A percentile compares a stretch with the other conserved stretches of the same genome.
Conservation (phyloP, 2,888 invertebrate species). For the Tetranychus truncatus region DNA sequence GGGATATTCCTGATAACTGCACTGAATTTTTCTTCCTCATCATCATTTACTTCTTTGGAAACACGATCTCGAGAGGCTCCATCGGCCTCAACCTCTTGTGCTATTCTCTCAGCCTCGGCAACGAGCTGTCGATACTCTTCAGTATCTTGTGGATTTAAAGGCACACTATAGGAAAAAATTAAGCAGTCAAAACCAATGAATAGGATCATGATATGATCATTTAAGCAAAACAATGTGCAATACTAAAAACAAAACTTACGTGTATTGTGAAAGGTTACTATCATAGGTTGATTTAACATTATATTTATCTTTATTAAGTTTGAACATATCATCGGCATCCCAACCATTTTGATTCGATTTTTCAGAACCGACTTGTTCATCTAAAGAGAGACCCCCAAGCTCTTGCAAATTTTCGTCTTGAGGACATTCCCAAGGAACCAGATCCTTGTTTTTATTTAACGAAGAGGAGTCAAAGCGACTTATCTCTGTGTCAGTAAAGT, state of each 20-base stretch:
- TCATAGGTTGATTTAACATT: slow-evolving; percentile 83
- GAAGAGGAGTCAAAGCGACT: slow-evolving; percentile 62
- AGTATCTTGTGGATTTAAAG: slow-evolving; percentile 62
- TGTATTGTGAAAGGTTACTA: slow-evolving; percentile 60
- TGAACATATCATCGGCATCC: slow-evolving; percentile 92
- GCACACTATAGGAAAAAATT: slow-evolving; percentile 36
- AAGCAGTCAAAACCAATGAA: slow-evolving; percentile 6
- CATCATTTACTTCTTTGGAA: slow-evolving; percentile 40
- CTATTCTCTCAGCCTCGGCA: slow-evolving; percentile 70
- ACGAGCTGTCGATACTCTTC: slow-evolving; percentile 67
- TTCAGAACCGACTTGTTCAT: not conserved
- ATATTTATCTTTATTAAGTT: slow-evolving; percentile 72
- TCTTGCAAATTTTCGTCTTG: not conserved
- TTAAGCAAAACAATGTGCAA: too few species aligned
- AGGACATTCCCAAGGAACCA: slow-evolving; percentile 65
- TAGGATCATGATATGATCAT: too few species aligned
- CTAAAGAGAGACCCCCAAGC: not conserved
- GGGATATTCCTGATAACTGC: slow-evolving; percentile 45
- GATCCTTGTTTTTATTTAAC: slow-evolving; percentile 49
- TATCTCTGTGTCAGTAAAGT: slow-evolving; percentile 59
- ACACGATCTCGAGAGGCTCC: slow-evolving; percentile 62
- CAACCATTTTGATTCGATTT: slow-evolving; percentile 45
- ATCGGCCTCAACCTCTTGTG: slow-evolving; percentile 75
- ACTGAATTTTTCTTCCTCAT: slow-evolving; percentile 62
- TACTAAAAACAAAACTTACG: too few species aligned